Evolutionary conservation across 2,113 vertebrate species (phyloP).

Genomic region (cattle (Bos taurus)): ARS-UCD2.0 NC_037355.1:2333001-2333500

Average conservation of each 20-base stretch:
- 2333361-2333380: background rate
- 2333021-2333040: background rate
- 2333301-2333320: background rate
- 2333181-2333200: background rate
- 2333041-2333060: background rate
- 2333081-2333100: background rate
- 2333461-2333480: accelerated
- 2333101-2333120: background rate
- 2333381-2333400: background rate
- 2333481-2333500: no score
- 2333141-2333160: background rate
- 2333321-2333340: background rate
- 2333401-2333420: background rate
- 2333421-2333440: background rate
- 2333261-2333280: background rate
- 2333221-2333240: background rate
- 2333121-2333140: background rate
- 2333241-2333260: background rate
- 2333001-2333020: background rate
- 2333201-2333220: no score
- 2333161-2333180: background rate
- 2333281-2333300: background rate
- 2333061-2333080: accelerated
- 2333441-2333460: background rate
- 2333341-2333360: background rate